These are phyloP conservation scores for Slavum lentiscoides DNA, from an alignment of 2,888 invertebrate species.

Conservation along the genomic window DNA sequence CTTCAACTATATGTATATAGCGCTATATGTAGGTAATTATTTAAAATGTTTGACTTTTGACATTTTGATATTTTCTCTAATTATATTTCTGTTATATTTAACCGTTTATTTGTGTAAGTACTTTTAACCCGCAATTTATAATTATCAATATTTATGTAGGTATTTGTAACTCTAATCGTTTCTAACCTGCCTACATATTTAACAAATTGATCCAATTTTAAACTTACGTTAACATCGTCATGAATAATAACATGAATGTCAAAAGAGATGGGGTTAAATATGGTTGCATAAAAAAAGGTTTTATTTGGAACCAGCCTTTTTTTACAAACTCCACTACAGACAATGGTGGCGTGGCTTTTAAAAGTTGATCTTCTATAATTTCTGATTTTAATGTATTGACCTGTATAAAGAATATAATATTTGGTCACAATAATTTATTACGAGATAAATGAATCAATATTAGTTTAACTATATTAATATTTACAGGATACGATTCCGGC, in stretches of 20 bases:
- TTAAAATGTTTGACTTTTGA: too few relatives aligned
- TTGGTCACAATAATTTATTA: neutral
- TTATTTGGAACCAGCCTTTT: constrained; percentile 64
- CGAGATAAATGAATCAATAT: too few relatives aligned
- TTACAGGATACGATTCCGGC: constrained; percentile 70
- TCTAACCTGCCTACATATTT: too few relatives aligned
- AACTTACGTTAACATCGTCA: constrained; percentile 69
- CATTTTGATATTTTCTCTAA: too few relatives aligned
- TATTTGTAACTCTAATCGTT: too few relatives aligned
- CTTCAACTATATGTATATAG: too few relatives aligned
- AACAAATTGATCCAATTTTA: neutral
- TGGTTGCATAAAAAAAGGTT: constrained; percentile 69
- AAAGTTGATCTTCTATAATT: neutral
- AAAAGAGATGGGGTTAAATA: constrained; percentile 67
- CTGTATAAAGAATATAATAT: neutral
- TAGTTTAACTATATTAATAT: constrained; percentile 56
- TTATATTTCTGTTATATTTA: too few relatives aligned
- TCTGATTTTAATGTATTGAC: constrained; percentile 10
- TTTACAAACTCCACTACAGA: constrained; percentile 20
- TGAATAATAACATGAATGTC: constrained; percentile 69
- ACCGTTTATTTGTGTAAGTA: too few relatives aligned
- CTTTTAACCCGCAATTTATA: too few relatives aligned
- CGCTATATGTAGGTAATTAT: too few relatives aligned
- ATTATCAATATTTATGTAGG: too few relatives aligned
- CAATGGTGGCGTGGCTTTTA: neutral